These are phyloP conservation scores for Atractosteus spatula DNA, from an alignment of 2,113 vertebrate genomes.

Conservation along the genomic window DNA sequence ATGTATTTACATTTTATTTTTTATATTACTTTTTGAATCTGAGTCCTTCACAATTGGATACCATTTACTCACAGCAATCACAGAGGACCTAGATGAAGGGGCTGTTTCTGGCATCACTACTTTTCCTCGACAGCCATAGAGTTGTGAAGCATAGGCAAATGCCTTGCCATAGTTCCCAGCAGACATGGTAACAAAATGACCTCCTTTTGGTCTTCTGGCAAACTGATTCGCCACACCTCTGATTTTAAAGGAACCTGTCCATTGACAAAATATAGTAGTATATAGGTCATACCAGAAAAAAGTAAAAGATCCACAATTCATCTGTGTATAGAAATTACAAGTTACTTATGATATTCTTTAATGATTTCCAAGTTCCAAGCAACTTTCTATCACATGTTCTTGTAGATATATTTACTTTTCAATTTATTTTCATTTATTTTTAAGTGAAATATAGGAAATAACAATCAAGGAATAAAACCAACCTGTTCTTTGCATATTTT, in stretches of 20 bases:
- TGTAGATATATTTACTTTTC: too few relatives aligned
- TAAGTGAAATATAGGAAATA: not conserved
- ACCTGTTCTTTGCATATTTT: conserved; percentile 73
- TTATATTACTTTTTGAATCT: not conserved
- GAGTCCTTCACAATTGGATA: not conserved
- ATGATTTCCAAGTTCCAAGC: too few relatives aligned
- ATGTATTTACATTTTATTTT: too few relatives aligned
- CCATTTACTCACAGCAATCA: conserved; percentile 56
- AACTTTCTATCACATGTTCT: too few relatives aligned
- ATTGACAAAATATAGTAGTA: not conserved
- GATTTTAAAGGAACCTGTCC: conserved; percentile 71
- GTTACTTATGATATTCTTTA: too few relatives aligned
- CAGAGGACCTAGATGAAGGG: conserved; percentile 55
- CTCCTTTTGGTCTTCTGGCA: conserved; percentile 42
- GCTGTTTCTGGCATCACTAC: conserved; percentile 71
- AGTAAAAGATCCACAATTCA: too few relatives aligned
- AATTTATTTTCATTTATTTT: not conserved
- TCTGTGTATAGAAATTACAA: too few relatives aligned
- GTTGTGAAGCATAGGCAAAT: conserved; percentile 67
- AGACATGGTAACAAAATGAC: conserved; percentile 67
- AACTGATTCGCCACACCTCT: conserved; percentile 73
- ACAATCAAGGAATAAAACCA: conserved; percentile 8
- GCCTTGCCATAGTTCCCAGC: conserved; percentile 74
- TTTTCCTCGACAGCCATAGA: conserved; percentile 62
- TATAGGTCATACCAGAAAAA: too few relatives aligned